Percentiles rank a stretch among this genome's conserved stretches.
phyloP scores from a whole-genome alignment of 2,797 vertebrate species.

The Triplophysa bombifrons region DNA sequence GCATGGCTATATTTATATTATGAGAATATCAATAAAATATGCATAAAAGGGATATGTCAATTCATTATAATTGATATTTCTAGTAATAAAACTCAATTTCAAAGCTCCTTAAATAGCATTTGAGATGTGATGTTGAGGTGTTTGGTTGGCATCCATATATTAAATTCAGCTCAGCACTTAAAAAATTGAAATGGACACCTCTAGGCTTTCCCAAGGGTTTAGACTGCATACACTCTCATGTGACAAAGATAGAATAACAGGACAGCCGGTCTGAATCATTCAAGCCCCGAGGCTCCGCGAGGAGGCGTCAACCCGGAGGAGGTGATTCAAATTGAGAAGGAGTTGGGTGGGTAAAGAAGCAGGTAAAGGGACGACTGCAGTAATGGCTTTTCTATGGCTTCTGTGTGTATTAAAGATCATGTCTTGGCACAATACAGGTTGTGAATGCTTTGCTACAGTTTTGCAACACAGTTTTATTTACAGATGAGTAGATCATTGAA shows the following conservation, averaged over 20 bases:
- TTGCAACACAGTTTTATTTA: conserved; percentile 34
- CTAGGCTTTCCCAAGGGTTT: conserved; percentile 60
- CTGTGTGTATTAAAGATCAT: background rate
- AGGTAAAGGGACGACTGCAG: conserved; percentile 56
- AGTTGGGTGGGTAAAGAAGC: conserved; percentile 48
- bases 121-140: conserved; percentile 12
- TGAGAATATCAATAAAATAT: background rate
- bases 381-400: conserved; percentile 19
- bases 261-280: conserved; percentile 69
- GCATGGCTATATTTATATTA: background rate
- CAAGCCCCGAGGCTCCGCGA: conserved; percentile 60
- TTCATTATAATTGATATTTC: background rate
- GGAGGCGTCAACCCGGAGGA: conserved; percentile 34
- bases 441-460: background rate
- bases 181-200: conserved; percentile 74
- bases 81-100: background rate
- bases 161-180: conserved; percentile 74
- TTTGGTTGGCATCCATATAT: conserved; percentile 52
- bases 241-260: conserved; percentile 77
- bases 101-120: background rate
- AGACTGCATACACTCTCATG: conserved; percentile 69
- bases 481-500: conserved; percentile 16
- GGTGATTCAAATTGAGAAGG: conserved; percentile 7
- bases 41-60: background rate
- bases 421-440: conserved; percentile 1